phyloP scores from a whole-genome alignment of 2,797 vertebrate genomes.

The Phoxinus dragarum region DNA sequence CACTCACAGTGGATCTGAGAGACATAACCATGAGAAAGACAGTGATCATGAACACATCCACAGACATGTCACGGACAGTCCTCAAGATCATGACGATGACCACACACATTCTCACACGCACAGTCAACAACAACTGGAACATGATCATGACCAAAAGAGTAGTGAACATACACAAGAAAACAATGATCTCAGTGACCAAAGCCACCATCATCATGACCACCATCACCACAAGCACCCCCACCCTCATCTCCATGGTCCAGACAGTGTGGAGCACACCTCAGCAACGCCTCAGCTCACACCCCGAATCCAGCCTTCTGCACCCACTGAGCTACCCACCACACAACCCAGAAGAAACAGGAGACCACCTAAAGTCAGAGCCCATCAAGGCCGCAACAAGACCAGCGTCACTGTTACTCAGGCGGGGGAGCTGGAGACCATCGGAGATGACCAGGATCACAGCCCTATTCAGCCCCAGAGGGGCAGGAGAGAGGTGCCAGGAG shows the following conservation, averaged over 20 bases:
- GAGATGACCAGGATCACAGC: conserved; percentile 64
- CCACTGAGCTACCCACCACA: conserved; percentile 58
- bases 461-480: conserved; percentile 70
- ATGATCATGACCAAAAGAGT: conserved; percentile 44
- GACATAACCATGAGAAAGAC: conserved; percentile 62
- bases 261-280: conserved; percentile 44
- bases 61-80: conserved; percentile 62
- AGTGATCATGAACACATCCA: conserved; percentile 64
- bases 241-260: conserved; percentile 68
- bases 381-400: conserved; percentile 67
- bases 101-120: conserved; percentile 12
- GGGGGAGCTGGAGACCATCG: conserved; percentile 58
- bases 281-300: conserved; percentile 30
- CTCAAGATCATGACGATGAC: conserved; percentile 54
- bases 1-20: conserved; percentile 34
- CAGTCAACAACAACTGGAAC: conserved; percentile 60
- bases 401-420: conserved; percentile 66
- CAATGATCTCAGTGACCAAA: conserved; percentile 61
- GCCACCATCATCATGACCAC: conserved; percentile 69
- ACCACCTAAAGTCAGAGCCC: conserved; percentile 66
- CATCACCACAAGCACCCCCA: conserved; percentile 70
- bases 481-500: conserved; percentile 84
- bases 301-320: neutral
- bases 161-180: conserved; percentile 43
- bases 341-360: conserved; percentile 74